Percentiles rank a stretch among this genome's conserved stretches.
Conservation (phyloP, 1,140 invertebrate genomes). For the Coenobita brevimanus region DNA sequence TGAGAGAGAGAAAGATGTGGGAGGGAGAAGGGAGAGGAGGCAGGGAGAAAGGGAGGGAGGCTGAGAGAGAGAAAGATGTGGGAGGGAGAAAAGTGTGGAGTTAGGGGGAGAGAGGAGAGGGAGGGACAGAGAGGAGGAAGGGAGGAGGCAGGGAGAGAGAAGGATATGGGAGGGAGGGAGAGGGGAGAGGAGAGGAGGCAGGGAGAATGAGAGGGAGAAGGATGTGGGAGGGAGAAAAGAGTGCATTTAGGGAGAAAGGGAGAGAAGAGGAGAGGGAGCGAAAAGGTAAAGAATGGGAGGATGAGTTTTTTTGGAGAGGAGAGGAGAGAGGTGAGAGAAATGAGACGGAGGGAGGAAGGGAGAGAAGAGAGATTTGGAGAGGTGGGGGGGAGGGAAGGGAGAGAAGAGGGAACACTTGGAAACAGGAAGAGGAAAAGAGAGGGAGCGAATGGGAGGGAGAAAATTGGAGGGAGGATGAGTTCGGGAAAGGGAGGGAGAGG, state of each 20-base stretch:
- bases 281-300: not conserved
- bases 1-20: too few species aligned
- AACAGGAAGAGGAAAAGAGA: constrained; percentile 16
- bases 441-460: not conserved
- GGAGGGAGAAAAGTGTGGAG: too few species aligned
- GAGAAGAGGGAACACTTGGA: constrained; percentile 34
- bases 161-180: not conserved
- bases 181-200: not conserved
- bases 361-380: not conserved
- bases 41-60: too few species aligned
- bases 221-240: too few species aligned
- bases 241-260: too few species aligned
- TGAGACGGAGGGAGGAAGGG: not conserved
- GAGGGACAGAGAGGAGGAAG: too few species aligned
- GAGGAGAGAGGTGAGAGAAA: not conserved
- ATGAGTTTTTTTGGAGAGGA: not conserved
- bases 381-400: constrained; percentile 32
- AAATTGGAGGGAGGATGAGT: not conserved
- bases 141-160: too few species aligned
- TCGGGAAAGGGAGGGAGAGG: not conserved
- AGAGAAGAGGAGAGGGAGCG: too few species aligned
- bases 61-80: too few species aligned
- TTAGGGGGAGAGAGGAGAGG: too few species aligned
- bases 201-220: not conserved
- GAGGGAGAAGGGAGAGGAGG: too few species aligned